Percentiles rank a stretch among this genome's conserved stretches.
phyloP scores from a whole-genome alignment of 2,113 vertebrate genomes.

The Heliornis fulica region DNA sequence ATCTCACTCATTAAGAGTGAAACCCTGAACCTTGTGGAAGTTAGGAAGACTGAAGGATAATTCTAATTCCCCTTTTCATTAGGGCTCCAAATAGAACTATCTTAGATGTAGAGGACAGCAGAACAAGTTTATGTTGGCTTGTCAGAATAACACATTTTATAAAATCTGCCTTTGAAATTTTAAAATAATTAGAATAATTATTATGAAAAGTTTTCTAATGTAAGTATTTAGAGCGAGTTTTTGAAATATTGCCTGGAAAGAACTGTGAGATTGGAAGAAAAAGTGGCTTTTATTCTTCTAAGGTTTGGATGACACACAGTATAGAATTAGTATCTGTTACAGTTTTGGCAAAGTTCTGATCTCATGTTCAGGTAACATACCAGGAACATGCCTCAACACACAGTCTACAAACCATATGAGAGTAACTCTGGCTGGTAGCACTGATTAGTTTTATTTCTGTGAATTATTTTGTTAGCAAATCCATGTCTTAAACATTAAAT shows the following conservation, averaged over 20 bases:
- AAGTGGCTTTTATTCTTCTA: no score
- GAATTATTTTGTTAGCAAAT: background rate
- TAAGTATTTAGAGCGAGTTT: background rate
- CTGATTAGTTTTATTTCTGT: background rate
- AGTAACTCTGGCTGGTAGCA: background rate
- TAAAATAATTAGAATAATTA: background rate
- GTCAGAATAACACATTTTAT: background rate
- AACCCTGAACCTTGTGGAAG: background rate
- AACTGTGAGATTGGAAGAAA: no score
- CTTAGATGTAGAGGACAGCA: background rate
- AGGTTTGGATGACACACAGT: background rate
- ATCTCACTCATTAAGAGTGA: background rate
- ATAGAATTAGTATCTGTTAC: background rate
- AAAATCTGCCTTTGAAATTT: background rate
- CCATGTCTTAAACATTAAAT: background rate
- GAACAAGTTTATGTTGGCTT: background rate
- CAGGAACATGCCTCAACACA: background rate
- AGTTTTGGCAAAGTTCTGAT: background rate
- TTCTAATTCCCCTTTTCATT: background rate
- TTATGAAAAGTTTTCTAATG: background rate
- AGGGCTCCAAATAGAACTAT: background rate
- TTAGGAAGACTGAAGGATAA: background rate
- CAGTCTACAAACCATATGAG: background rate
- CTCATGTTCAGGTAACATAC: rapidly evolving
- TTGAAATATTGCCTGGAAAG: background rate